Evolutionary conservation across 2,113 vertebrate species (phyloP), one percentile per base, ranked within the genome.

Genomic region (Forbesichthys agassizii): DNA sequence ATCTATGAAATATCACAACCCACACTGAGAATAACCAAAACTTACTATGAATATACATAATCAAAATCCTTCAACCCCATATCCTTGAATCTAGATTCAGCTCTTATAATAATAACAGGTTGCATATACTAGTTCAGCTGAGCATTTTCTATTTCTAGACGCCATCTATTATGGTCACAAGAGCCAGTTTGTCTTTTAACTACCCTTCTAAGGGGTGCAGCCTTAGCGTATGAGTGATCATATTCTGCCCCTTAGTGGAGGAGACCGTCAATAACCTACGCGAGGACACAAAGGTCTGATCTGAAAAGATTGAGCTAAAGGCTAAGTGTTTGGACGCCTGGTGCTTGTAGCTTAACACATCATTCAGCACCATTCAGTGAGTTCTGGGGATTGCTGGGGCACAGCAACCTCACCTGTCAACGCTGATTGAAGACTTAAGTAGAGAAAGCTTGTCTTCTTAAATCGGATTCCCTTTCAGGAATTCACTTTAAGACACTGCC

Each of bases 221-320:
- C 42, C 33, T 66, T 60, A 73, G 68, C 62, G 63, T 4, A 91
- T 90, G 77, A 89, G 83, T 91, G 88, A 88, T 91, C 89, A 87
- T 81, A 90, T 86, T 85, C 85, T 92, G 93, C 92, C 93, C 91
- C 91, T 92, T 88, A 91, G 93, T 93, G 93, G 90, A 84, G 74
- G 81, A 84, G 78, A 60, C 0, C 11, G 27, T 80, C 65, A 71
- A 89, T 78, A 84, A 67, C 83, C 72, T 0, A 5, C 48, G 9
- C 3, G 33, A 75, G 27, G 75, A 73, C 61, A 36, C 20, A 33
- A 9, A 55, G 66, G 58, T 46, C 61, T 68, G n/a, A 71, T 64
- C 58, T 65, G 65, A 3, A 54, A 52, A 48, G 68, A 20, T 51
- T 36, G 66, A 62, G 33, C 33, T 61, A 46, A 20, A 14, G 60